A percentile compares a stretch with the other conserved stretches of the same genome.
Evolutionary conservation across 2,113 vertebrate species (phyloP).

Genomic region (Todiramphus saurophagus): DNA sequence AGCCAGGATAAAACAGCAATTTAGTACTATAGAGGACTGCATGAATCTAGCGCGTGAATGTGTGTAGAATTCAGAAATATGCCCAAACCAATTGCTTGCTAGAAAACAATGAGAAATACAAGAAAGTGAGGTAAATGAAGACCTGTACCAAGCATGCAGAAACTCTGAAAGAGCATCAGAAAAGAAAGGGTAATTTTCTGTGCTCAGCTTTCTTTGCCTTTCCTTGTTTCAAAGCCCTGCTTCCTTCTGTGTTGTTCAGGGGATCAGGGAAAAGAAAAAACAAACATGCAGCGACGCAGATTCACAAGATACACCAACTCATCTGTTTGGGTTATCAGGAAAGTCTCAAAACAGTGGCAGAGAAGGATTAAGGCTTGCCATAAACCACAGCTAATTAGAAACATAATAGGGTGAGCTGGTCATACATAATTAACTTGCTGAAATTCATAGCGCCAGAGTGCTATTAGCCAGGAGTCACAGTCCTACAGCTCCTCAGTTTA

Average conservation of each 20-base stretch:
- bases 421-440: neutral
- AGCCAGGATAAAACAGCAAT: neutral
- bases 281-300: fast-evolving
- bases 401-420: neutral
- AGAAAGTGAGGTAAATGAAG: neutral
- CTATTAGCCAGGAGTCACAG: neutral
- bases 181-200: neutral
- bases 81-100: neutral
- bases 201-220: neutral
- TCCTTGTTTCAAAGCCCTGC: fast-evolving
- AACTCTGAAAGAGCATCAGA: neutral
- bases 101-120: neutral
- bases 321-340: neutral
- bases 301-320: neutral
- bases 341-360: neutral
- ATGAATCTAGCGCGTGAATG: neutral
- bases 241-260: neutral
- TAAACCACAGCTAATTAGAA: constrained; percentile 24
- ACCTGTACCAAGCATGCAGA: neutral
- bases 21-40: neutral
- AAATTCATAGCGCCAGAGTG: neutral
- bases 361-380: neutral
- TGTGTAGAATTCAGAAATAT: neutral
- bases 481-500: neutral
- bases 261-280: neutral